Evolutionary conservation across 2,888 invertebrate species (phyloP), one percentile per base, ranked within the genome.

Genomic region (Hirtodrosophila confusa): DNA sequence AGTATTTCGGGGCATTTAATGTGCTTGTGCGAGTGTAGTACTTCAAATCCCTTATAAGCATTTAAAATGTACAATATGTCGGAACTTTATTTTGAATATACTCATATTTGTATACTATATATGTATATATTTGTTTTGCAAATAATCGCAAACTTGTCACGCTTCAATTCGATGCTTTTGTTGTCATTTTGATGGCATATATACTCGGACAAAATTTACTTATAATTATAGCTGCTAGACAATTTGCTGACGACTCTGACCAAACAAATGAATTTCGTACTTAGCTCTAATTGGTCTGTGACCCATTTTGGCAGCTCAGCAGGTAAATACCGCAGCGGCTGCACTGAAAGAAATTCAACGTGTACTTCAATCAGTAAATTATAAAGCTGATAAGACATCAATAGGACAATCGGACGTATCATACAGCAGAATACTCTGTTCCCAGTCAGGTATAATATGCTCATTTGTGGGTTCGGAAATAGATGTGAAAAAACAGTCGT

Each of bases 111-210:
- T 17, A 17, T 17, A 35, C 10, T 4, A 36, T 27, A 9, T 39
- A 10, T 40, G 10, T 17, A 7, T 48, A 4, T 10, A 4, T 50
- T 3, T 43, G 3, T 6, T 56, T 27, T 45, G 5, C 11, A 17
- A n/a, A 3, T 43, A 12, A n/a, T n/a, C n/a, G n/a, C n/a, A 3
- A 29, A 53, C 10, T 49, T 53, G 82, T 85, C 75, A 82, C 79
- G 86, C 75, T 58, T 82, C 79, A 78, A 60, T 82, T 82, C 58
- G 24, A 36, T 40, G 71, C 64, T 56, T 78, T 75, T 75, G 63
- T 82, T 56, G 60, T 51, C 68, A 58, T 60, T 57, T 47, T 29
- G 41, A 10, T 66, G 44, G 50, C 53, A 37, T 27, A 36, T 39
- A 6, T 11, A 50, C n/a, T 31, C 33, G 17, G 39, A 7, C 9